phyloP scores from a whole-genome alignment of 2,113 vertebrate genomes.

The Okapia johnstoni region DNA sequence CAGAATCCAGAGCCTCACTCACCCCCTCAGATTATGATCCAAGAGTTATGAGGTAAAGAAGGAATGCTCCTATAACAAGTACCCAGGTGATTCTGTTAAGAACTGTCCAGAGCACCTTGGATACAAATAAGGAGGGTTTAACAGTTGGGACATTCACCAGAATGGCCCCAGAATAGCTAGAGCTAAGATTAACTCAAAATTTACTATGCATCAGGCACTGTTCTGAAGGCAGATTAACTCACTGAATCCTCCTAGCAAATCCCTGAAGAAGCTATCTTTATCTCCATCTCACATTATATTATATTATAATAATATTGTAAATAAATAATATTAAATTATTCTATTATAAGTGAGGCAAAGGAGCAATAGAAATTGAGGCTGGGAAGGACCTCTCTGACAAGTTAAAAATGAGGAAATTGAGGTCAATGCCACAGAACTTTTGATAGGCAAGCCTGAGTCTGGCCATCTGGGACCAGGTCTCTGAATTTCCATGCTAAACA shows the following conservation, averaged over 20 bases:
- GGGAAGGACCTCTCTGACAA: neutral
- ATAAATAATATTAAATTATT: neutral
- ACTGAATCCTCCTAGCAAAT: neutral
- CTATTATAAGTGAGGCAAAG: neutral
- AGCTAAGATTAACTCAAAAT: neutral
- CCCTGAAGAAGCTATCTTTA: neutral
- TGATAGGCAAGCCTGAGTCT: neutral
- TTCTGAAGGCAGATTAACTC: neutral
- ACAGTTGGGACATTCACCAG: neutral
- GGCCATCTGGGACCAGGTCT: neutral
- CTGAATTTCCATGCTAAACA: neutral
- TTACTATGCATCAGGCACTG: neutral
- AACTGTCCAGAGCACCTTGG: neutral
- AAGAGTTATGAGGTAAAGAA: neutral
- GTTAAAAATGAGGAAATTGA: neutral
- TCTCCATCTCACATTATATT: neutral
- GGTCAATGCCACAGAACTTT: neutral
- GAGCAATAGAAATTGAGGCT: neutral
- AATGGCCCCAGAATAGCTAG: neutral
- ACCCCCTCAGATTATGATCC: neutral
- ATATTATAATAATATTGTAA: neutral
- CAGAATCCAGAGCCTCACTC: neutral
- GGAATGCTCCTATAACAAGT: neutral
- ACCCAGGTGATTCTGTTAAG: neutral
- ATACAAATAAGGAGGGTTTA: neutral